A percentile compares a stretch with the other conserved stretches of the same genome.
phyloP scores from a whole-genome alignment of 1,140 invertebrate species.

The Bicyclus anynana region DNA sequence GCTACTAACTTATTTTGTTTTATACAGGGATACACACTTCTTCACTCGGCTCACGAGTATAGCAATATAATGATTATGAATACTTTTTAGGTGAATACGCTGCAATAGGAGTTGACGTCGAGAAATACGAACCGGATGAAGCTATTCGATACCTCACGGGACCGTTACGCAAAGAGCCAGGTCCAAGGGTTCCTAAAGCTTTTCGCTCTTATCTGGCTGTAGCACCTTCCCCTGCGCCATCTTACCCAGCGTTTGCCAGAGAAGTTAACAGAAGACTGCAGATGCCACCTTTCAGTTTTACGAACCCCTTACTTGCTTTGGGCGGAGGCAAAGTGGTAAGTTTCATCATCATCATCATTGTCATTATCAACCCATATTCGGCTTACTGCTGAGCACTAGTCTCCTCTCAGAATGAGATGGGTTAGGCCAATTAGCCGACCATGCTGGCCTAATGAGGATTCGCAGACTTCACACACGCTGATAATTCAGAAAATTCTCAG shows the following conservation, averaged over 20 bases:
- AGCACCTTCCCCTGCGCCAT: constrained; percentile 82
- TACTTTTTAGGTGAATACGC: constrained; percentile 87
- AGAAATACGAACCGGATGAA: constrained; percentile 87
- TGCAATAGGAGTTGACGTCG: constrained; percentile 93
- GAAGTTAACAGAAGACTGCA: constrained; percentile 89
- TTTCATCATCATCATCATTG: background rate
- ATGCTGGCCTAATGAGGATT: no score
- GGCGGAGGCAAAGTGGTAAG: constrained; percentile 86
- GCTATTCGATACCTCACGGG: constrained; percentile 87
- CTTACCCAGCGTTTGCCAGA: constrained; percentile 85
- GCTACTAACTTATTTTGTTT: no score
- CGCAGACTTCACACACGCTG: no score
- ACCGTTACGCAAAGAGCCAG: constrained; percentile 80
- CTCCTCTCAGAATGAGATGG: no score
- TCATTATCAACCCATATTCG: no score
- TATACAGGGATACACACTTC: no score
- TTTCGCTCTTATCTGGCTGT: constrained; percentile 88
- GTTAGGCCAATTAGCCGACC: no score
- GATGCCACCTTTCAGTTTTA: constrained; percentile 90
- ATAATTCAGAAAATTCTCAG: no score
- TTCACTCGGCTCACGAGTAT: no score
- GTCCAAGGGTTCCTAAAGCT: constrained; percentile 73
- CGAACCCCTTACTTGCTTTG: constrained; percentile 84
- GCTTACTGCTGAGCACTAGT: no score
- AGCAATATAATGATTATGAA: no score